phyloP scores from a whole-genome alignment of 2,888 invertebrate species.

The Erebia epiphron region DNA sequence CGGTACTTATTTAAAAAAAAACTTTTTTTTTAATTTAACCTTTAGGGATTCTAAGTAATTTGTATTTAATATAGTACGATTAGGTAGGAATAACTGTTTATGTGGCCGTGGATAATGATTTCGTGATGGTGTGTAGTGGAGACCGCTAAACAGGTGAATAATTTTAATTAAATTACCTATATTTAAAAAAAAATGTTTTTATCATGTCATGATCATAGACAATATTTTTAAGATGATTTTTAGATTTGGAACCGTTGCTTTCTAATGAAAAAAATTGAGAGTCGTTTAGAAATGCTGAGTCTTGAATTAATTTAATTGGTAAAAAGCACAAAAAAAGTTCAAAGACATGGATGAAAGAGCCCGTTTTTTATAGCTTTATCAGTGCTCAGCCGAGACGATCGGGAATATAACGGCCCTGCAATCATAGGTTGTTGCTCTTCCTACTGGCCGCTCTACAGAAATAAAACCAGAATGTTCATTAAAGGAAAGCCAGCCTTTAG shows the following conservation, averaged over 20 bases:
- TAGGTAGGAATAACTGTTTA: conserved; percentile 65
- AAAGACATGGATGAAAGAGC: conserved; percentile 49
- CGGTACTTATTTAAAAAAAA: conserved; percentile 41
- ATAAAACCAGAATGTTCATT: conserved; percentile 60
- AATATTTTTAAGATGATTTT: background rate
- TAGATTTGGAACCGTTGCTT: background rate
- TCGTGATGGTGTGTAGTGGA: conserved; percentile 74
- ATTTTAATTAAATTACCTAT: too few species aligned
- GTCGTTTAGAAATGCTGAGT: background rate
- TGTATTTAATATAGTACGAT: conserved; percentile 56
- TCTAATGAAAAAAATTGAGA: background rate
- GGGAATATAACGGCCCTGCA: conserved; percentile 81
- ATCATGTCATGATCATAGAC: conserved; percentile 4
- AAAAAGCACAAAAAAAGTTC: conserved; percentile 23
- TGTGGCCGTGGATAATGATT: conserved; percentile 77
- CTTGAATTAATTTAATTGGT: conserved; percentile 12
- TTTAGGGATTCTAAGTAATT: conserved; percentile 37
- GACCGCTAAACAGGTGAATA: conserved; percentile 76
- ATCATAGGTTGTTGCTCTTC: conserved; percentile 83
- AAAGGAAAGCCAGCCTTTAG: conserved; percentile 52
- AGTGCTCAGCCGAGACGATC: conserved; percentile 67
- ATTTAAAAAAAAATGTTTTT: too few species aligned
- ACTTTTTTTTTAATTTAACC: conserved; percentile 35
- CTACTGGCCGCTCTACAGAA: conserved; percentile 64
- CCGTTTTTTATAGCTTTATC: conserved; percentile 56